These are phyloP conservation scores for Eupeodes latifasciatus DNA, from an alignment of 2,888 invertebrate genomes.

Conservation along the genomic window DNA sequence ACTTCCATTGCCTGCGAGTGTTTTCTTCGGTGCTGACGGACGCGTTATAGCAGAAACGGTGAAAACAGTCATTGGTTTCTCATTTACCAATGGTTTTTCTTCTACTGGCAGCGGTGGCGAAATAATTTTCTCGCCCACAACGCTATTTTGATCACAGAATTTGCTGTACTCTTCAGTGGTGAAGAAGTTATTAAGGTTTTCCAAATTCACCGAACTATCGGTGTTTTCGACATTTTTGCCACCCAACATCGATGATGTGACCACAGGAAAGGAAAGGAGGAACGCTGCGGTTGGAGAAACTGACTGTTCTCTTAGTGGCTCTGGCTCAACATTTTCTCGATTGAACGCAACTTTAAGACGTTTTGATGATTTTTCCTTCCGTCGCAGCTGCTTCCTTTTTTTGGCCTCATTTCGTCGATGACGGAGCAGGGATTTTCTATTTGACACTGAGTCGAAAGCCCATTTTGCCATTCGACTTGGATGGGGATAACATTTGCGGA, in stretches of 20 bases:
- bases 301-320: constrained; percentile 86
- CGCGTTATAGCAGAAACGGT: constrained; percentile 66
- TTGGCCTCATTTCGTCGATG: not conserved
- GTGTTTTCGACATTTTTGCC: constrained; percentile 84
- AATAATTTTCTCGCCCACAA: constrained; percentile 34
- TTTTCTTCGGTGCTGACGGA: constrained; percentile 58
- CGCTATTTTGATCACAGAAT: constrained; percentile 72
- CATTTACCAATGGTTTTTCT: constrained; percentile 22
- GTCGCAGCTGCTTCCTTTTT: not conserved
- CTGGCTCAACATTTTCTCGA: constrained; percentile 77
- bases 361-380: not conserved
- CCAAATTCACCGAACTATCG: constrained; percentile 71
- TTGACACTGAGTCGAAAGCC: not conserved
- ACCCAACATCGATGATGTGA: constrained; percentile 84
- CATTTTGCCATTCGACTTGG: constrained; percentile 40
- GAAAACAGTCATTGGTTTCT: constrained; percentile 58
- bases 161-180: constrained; percentile 77
- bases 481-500: constrained; percentile 65
- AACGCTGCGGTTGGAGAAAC: constrained; percentile 89
- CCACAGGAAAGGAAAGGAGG: constrained; percentile 87
- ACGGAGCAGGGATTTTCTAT: not conserved
- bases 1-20: not conserved
- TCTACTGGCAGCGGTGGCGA: constrained; percentile 25
- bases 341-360: constrained; percentile 85
- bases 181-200: constrained; percentile 77